Conservation (phyloP, 1,140 invertebrate genomes). For the Drosophila takahashii region DNA sequence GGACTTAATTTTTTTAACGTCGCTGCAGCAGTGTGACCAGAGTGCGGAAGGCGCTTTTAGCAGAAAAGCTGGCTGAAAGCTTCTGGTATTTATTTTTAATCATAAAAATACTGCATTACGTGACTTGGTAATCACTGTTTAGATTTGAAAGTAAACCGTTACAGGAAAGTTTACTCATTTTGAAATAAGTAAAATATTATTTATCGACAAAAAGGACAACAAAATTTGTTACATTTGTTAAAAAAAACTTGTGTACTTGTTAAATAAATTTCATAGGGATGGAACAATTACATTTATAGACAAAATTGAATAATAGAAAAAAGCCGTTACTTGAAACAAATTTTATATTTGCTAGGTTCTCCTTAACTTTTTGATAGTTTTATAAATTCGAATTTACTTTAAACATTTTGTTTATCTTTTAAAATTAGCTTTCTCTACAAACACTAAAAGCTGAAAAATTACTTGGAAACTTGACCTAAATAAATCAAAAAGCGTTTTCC, state of each 20-base stretch:
- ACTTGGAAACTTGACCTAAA: not conserved
- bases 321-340: too few relatives aligned
- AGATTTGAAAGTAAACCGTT: not conserved
- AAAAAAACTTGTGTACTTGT: too few relatives aligned
- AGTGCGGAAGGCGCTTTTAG: too few relatives aligned
- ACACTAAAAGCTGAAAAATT: too few relatives aligned
- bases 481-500: not conserved
- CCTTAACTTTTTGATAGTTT: not conserved
- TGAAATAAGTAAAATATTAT: too few relatives aligned
- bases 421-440: not conserved
- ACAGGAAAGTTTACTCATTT: not conserved
- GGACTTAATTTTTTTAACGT: slow-evolving; percentile 19
- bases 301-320: too few relatives aligned
- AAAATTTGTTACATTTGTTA: too few relatives aligned
- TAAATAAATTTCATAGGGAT: too few relatives aligned
- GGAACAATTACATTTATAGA: too few relatives aligned
- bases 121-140: not conserved
- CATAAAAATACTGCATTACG: not conserved
- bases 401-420: too few relatives aligned
- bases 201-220: too few relatives aligned
- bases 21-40: slow-evolving; percentile 17
- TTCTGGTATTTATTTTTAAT: not conserved
- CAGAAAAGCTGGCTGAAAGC: slow-evolving; percentile 2
- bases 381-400: not conserved
- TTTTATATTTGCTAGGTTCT: too few relatives aligned